Percentiles rank a stretch among this genome's conserved stretches.
phyloP scores from a whole-genome alignment of 2,113 vertebrate genomes.

The Emberiza fucata region DNA sequence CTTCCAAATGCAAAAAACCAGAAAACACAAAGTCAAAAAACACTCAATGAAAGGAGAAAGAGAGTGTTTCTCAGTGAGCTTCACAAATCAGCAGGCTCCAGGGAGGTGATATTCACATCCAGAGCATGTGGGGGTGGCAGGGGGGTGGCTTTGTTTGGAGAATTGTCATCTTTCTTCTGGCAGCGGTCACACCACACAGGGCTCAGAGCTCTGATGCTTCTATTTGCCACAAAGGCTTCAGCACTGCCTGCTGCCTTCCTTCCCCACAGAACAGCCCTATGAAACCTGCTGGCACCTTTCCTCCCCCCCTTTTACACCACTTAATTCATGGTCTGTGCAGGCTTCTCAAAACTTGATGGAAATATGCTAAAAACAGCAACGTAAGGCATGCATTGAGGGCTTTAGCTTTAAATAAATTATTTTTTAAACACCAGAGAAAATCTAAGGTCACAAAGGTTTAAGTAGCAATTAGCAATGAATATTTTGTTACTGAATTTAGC shows the following conservation, averaged over 20 bases:
- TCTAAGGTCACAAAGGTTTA: neutral
- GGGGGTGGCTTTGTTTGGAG: neutral
- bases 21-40: neutral
- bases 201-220: neutral
- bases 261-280: accelerated
- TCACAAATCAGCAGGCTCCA: neutral
- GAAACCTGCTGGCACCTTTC: neutral
- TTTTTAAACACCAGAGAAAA: neutral
- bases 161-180: neutral
- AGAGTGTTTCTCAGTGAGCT: neutral
- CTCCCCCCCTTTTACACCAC: neutral
- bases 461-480: neutral
- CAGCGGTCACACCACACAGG: neutral
- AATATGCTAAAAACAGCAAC: neutral
- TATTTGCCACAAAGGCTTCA: neutral
- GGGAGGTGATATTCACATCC: neutral
- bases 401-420: neutral
- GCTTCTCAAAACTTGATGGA: neutral
- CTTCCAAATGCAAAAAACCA: neutral
- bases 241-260: neutral
- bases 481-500: neutral
- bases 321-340: accelerated
- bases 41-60: neutral
- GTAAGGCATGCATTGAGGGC: neutral
- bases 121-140: accelerated